Conservation (phyloP, 2,797 vertebrate genomes). For the Zenarchopterus dispar region DNA sequence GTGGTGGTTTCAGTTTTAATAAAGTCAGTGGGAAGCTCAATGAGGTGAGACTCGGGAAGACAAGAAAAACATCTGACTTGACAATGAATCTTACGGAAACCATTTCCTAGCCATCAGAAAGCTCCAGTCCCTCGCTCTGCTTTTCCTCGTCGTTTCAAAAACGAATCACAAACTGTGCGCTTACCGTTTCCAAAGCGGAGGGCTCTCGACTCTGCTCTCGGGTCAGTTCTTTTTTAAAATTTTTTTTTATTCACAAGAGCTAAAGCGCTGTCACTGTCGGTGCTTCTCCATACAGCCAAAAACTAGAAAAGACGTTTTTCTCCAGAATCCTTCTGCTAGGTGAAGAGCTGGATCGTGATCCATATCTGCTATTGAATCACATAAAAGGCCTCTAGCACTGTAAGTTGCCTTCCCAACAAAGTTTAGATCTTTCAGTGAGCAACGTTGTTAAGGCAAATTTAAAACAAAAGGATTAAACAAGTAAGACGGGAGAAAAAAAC, state of each 20-base stretch:
- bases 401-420: slow-evolving; percentile 25
- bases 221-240: slow-evolving; percentile 68
- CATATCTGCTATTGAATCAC: slow-evolving; percentile 36
- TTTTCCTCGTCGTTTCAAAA: slow-evolving; percentile 44
- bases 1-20: neutral
- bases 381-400: slow-evolving; percentile 18
- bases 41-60: slow-evolving; percentile 14
- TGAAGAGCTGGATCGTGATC: slow-evolving; percentile 36
- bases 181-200: slow-evolving; percentile 61
- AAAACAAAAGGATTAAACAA: neutral
- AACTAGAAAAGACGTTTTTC: slow-evolving; percentile 31
- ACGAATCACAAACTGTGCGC: slow-evolving; percentile 63
- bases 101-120: slow-evolving; percentile 41
- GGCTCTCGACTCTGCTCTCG: slow-evolving; percentile 59
- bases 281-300: slow-evolving; percentile 46
- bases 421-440: slow-evolving; percentile 15
- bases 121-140: slow-evolving; percentile 48
- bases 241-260: slow-evolving; percentile 70
- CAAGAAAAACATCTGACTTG: slow-evolving; percentile 1
- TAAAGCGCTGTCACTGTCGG: slow-evolving; percentile 49
- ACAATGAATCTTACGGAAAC: slow-evolving; percentile 28
- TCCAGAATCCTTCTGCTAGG: slow-evolving; percentile 31
- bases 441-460: neutral
- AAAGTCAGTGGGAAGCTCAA: slow-evolving; percentile 10
- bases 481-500: slow-evolving; percentile 10